Base-by-base conservation (phyloP, 2,797 vertebrate genomes). In the Lepidocolaptes lacrymiger region DNA sequence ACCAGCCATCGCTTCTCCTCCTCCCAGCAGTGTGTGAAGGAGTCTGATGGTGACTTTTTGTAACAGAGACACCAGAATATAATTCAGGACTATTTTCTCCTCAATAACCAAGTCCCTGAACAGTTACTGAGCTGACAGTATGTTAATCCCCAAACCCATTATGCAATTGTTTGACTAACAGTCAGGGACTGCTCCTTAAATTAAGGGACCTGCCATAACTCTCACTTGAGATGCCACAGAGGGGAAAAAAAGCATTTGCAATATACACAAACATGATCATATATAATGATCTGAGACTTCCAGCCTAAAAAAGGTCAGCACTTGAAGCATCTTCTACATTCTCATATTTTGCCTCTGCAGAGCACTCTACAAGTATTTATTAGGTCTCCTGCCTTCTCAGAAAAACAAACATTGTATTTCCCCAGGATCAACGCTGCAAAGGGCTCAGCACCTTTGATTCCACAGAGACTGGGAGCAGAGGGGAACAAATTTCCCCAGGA, bases 221-320 rank as follows among this genome's bases (percentile, higher is more conserved):
- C 85, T 58, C 75, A 52, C 63, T 71, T 34, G 61, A 91, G 61
- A 62, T 22, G 15, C 30, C 77, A 51, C 11, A 4, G 62, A 78
- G 36, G 26, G 54, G 5, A 34, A 6, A 36, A 39, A 5, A 34
- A 66, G 7, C 66, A 18, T 64, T 28, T 78, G 58, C 64, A 67
- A 16, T 34, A 34, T 51, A 62, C 37, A 77, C 88, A 86, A 69
- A 62, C 55, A 84, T 9, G n/a, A 80, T 69, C 46, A 32, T 41
- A 23, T 26, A 61, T 71, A 90, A 89, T 32, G 43, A 30, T 71
- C 69, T 79, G 72, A 83, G 85, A 79, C 78, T 55, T 56, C 55
- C 14, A 78, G 68, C 59, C 89, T 67, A 51, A 8, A 73, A 79
- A 86, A 95, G 68, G 69, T 81, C 91, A 90, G 91, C 84, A 12